Conservation (phyloP, 2,113 vertebrate species). For the Pelecanoides urinatrix region DNA sequence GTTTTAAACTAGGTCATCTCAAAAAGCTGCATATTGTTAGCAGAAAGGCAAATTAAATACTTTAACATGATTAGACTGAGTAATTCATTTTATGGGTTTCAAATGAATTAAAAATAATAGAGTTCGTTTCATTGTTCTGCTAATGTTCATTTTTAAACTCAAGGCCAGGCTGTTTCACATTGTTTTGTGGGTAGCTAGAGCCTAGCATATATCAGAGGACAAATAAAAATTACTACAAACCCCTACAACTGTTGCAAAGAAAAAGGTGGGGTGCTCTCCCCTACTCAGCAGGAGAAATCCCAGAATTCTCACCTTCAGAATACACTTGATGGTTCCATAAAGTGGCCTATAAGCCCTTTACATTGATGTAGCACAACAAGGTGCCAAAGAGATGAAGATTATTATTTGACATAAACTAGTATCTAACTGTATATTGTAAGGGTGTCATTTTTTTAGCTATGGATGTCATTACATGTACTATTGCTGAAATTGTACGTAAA, state of each 20-base stretch:
- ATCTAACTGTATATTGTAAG: not conserved
- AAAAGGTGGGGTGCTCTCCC: not conserved
- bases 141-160: not conserved
- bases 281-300: not conserved
- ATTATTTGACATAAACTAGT: not conserved
- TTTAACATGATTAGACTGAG: not conserved
- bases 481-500: not conserved
- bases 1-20: not conserved
- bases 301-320: not conserved
- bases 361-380: not conserved
- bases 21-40: not conserved
- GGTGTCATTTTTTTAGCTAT: not conserved
- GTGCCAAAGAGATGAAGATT: not conserved
- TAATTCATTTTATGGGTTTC: not conserved
- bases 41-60: not conserved
- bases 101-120: not conserved
- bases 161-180: not conserved
- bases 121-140: not conserved
- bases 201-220: not conserved
- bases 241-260: not conserved
- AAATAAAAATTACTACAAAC: not conserved
- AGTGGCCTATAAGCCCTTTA: not conserved
- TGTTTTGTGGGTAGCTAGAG: not conserved
- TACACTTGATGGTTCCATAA: not conserved
- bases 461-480: not conserved